phyloP scores from a whole-genome alignment of 2,113 vertebrate genomes.

The Paralichthys olivaceus region DNA sequence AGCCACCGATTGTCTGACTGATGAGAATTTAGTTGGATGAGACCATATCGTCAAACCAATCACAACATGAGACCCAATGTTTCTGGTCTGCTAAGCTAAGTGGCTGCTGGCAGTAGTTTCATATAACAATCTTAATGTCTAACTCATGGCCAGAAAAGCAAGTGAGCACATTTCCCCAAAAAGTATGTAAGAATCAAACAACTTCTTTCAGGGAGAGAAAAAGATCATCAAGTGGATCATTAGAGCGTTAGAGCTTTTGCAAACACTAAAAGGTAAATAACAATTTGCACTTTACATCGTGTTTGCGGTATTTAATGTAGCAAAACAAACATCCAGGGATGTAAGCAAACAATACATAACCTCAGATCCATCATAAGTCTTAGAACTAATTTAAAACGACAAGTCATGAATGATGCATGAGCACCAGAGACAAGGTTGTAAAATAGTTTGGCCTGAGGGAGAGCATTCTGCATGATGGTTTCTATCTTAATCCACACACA shows the following conservation, averaged over 20 bases:
- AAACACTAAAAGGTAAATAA: slow-evolving; percentile 32
- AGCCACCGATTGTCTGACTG: too few relatives aligned
- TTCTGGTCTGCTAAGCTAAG: background rate
- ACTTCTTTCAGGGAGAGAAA: background rate
- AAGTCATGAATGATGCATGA: slow-evolving; percentile 65
- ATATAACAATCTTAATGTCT: background rate
- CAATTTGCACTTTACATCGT: background rate
- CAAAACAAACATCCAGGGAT: slow-evolving; percentile 34
- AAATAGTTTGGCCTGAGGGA: slow-evolving; percentile 46
- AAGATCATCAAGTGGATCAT: slow-evolving; percentile 10
- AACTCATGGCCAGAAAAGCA: background rate
- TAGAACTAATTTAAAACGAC: slow-evolving; percentile 53
- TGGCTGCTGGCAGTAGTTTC: background rate
- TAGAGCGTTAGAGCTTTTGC: slow-evolving; percentile 4
- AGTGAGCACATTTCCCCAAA: background rate
- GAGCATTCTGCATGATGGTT: slow-evolving; percentile 38
- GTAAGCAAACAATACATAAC: slow-evolving; percentile 48
- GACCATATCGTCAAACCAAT: background rate
- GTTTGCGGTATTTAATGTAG: slow-evolving; percentile 14
- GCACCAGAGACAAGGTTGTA: slow-evolving; percentile 51
- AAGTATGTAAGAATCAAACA: too few relatives aligned
- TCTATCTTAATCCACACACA: slow-evolving; percentile 36
- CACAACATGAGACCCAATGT: background rate
- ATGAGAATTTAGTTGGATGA: background rate
- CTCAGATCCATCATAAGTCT: slow-evolving; percentile 36